phyloP scores from a whole-genome alignment of 2,888 invertebrate species.

The Zonitis immaculata region DNA sequence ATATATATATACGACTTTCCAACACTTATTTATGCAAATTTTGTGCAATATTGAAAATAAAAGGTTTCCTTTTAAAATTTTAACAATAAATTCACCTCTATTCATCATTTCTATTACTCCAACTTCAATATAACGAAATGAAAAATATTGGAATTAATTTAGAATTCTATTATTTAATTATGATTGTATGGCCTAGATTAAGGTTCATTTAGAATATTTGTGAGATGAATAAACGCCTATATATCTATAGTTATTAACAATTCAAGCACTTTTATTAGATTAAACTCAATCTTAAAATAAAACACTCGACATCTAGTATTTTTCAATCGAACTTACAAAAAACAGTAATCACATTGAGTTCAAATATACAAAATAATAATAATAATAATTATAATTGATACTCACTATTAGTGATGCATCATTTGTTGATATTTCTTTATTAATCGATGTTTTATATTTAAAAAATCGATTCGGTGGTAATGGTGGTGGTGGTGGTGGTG shows the following conservation, averaged over 20 bases:
- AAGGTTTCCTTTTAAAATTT: not conserved
- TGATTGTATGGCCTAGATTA: constrained; percentile 9
- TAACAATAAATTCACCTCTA: no score
- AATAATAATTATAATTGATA: not conserved
- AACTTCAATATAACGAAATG: no score
- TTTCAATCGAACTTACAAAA: no score
- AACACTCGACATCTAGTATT: no score
- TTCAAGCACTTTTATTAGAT: no score
- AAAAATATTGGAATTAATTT: no score
- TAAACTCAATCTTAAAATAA: no score
- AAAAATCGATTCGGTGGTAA: constrained; percentile 21
- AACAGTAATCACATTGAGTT: no score
- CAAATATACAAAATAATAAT: no score
- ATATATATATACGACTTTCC: no score
- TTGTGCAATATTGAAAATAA: constrained; percentile 1
- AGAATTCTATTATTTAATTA: not conserved
- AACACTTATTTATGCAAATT: constrained; percentile 9
- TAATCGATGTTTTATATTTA: constrained; percentile 22
- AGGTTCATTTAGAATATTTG: constrained; percentile 3
- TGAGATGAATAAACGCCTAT: not conserved
- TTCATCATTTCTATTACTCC: no score
- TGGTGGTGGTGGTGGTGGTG: constrained; percentile 16
- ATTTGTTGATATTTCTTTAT: not conserved
- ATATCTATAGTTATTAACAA: not conserved
- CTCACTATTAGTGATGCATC: not conserved